phyloP scores from a whole-genome alignment of 2,797 vertebrate species.

The Anas bahamensis region DNA sequence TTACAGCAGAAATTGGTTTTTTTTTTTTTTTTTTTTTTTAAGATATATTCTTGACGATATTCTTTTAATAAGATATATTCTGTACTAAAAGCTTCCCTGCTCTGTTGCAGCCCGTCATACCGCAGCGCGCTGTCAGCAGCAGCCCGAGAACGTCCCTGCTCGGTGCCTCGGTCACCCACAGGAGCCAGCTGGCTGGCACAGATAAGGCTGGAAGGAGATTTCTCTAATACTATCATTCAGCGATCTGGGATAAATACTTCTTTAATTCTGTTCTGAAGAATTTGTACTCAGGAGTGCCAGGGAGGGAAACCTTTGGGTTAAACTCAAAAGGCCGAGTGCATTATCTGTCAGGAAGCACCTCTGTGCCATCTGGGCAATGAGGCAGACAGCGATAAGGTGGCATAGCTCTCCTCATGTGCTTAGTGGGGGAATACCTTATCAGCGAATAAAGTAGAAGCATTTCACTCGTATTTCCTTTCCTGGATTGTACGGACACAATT shows the following conservation, averaged over 20 bases:
- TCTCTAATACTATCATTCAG: neutral
- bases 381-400: neutral
- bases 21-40: neutral
- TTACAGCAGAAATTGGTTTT: too few relatives aligned
- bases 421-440: neutral
- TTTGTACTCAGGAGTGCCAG: neutral
- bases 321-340: neutral
- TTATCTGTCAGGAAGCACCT: neutral
- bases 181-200: neutral
- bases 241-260: neutral
- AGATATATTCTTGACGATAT: neutral
- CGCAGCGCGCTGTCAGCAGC: neutral
- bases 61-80: neutral
- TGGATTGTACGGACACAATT: neutral
- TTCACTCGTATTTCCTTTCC: neutral
- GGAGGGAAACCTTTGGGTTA: neutral
- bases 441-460: neutral
- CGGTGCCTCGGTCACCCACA: neutral
- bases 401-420: neutral
- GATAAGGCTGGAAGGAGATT: neutral
- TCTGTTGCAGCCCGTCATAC: neutral
- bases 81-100: neutral
- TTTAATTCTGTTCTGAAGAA: neutral
- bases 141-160: neutral
- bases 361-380: neutral